Conservation (phyloP, 2,797 vertebrate genomes). For the Coendou prehensilis region DNA sequence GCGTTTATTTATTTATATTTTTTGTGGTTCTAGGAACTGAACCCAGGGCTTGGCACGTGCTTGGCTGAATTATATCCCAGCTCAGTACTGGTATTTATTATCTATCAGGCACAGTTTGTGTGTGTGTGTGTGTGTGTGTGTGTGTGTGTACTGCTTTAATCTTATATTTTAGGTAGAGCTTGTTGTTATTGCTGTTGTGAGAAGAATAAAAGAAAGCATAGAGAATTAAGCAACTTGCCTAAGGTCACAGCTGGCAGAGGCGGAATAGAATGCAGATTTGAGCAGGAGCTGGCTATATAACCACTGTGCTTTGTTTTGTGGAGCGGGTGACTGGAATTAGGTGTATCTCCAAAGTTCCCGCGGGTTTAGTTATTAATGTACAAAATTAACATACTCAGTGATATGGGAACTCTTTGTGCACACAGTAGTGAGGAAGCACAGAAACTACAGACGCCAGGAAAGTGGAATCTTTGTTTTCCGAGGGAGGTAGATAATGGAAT, state of each 20-base stretch:
- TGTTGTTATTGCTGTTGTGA: conserved; percentile 11
- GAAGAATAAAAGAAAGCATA: conserved; percentile 18
- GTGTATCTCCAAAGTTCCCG: not conserved
- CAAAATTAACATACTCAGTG: too few species aligned
- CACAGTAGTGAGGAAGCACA: not conserved
- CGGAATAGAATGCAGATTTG: not conserved
- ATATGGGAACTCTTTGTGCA: not conserved
- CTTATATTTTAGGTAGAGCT: not conserved
- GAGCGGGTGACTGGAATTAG: not conserved
- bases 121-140: not conserved
- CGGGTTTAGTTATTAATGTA: not conserved
- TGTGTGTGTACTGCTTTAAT: not conserved
- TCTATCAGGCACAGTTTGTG: not conserved
- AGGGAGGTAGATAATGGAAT: not conserved
- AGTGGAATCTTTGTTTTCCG: not conserved
- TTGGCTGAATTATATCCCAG: not conserved
- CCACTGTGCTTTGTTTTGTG: not conserved
- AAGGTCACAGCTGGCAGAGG: not conserved
- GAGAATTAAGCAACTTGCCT: not conserved
- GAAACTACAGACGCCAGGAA: not conserved
- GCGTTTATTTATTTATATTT: not conserved
- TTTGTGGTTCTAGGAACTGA: not conserved
- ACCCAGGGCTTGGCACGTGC: not conserved
- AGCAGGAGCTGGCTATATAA: not conserved
- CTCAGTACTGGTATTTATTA: not conserved